Evolutionary conservation across 2,797 vertebrate genomes (phyloP), one percentile per base, ranked within the genome.

Genomic region (Gobionotothen gibberifrons): DNA sequence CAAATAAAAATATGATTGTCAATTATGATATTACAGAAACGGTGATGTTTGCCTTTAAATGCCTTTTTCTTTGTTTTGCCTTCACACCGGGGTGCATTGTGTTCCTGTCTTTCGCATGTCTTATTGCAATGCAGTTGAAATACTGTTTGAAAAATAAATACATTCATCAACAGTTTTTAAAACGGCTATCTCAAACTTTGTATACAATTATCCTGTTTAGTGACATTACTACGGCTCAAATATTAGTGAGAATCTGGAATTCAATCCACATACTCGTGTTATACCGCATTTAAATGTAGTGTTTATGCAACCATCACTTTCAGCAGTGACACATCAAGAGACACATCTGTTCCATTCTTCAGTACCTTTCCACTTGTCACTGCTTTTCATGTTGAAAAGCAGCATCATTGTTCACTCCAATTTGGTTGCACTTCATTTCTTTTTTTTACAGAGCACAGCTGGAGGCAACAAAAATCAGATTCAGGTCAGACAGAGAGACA

Each of bases 401-500:
- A 14, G 29, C 2, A 29, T 75, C 69, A 56, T 16, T 58, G 60
- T 74, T 74, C 53, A 32, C 16, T 81, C 29, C 59, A 62, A 42
- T 74, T 57, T 69, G 51, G 43, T 49, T 49, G 9, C 1, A 44
- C 1, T 12, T 39, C 71, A 55, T 53, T 57, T 42, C 8, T 43
- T 51, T 54, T 5, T 43, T 3, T 58, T 6, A 63, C 21, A 40
- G 5, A 51, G 49, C 78, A 81, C 79, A 87, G 78, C 72, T 89
- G 72, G 62, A 79, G 61, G 78, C 68, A 69, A 69, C 59, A 26
- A 67, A 64, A 43, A 43, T 72, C 43, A 79, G 73, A 89, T 74
- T 69, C 72, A 42, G 87, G 59, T 82, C 85, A 88, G 60, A 21
- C 78, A 52, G 75, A 55, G 48, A 26, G 54, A 46, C 43, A 36